Evolutionary conservation across 1,140 invertebrate species (phyloP).

Genomic region (Lerema accius): DNA sequence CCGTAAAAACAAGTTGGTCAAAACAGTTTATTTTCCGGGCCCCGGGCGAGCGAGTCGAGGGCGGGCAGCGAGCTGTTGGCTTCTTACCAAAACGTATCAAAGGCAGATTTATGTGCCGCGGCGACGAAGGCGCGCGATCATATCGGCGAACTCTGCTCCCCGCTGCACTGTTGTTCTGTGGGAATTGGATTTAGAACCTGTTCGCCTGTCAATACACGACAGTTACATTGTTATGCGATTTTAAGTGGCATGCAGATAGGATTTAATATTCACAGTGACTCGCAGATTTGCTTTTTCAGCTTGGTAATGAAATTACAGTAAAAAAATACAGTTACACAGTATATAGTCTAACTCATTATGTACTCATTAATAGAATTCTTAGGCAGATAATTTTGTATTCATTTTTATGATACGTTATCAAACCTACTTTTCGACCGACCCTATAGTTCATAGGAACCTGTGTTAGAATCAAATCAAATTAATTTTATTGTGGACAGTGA

Average conservation of each 20-base stretch:
- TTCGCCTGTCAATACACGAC: slow-evolving; percentile 48
- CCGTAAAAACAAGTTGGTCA: slow-evolving; percentile 31
- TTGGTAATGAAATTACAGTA: too few species aligned
- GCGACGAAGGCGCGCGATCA: slow-evolving; percentile 69
- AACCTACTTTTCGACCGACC: too few species aligned
- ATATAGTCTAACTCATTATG: too few species aligned
- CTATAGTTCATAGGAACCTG: too few species aligned
- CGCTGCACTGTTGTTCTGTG: slow-evolving; percentile 57
- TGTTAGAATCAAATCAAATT: too few species aligned
- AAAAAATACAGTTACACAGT: too few species aligned
- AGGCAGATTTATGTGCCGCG: slow-evolving; percentile 76
- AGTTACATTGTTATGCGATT: slow-evolving; percentile 35
- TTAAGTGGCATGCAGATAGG: slow-evolving; percentile 10
- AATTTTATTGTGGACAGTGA: too few species aligned
- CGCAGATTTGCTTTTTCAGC: background rate
- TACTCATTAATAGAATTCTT: too few species aligned
- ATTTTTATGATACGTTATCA: too few species aligned
- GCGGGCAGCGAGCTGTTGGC: slow-evolving; percentile 58
- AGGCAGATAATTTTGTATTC: too few species aligned
- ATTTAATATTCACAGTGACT: slow-evolving; percentile 7
- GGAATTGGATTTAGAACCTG: slow-evolving; percentile 55
- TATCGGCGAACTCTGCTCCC: slow-evolving; percentile 58
- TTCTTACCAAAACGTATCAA: slow-evolving; percentile 79
- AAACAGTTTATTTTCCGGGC: slow-evolving; percentile 29
- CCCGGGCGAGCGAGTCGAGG: slow-evolving; percentile 35